A percentile compares a stretch with the other conserved stretches of the same genome.
Conservation (phyloP, 2,797 vertebrate genomes). For the Eospalax fontanierii region DNA sequence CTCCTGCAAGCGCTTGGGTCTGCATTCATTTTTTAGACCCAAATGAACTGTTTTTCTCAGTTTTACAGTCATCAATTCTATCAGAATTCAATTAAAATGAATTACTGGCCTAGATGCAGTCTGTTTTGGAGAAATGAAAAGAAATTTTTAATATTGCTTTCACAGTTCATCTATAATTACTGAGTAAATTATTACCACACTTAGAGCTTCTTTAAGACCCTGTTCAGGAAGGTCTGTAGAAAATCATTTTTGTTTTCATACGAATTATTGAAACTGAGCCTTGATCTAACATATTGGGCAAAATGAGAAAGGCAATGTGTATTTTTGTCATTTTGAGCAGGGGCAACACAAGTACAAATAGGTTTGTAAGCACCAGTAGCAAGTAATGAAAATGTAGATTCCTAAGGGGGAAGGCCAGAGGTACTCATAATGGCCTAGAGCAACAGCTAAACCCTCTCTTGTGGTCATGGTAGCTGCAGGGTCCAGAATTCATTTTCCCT, state of each 20-base stretch:
- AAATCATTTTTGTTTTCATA: constrained; percentile 59
- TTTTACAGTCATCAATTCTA: constrained; percentile 72
- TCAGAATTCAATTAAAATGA: constrained; percentile 79
- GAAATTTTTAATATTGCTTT: constrained; percentile 68
- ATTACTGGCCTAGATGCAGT: constrained; percentile 58
- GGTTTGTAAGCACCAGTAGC: constrained; percentile 57
- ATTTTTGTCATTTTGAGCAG: constrained; percentile 17
- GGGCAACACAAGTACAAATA: constrained; percentile 67
- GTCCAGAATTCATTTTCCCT: constrained; percentile 63
- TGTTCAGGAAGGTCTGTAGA: neutral
- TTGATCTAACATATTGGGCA: constrained; percentile 39
- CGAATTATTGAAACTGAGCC: constrained; percentile 27
- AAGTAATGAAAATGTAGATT: constrained; percentile 62
- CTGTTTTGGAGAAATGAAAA: constrained; percentile 72
- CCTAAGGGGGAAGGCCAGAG: constrained; percentile 13
- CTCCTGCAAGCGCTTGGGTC: neutral
- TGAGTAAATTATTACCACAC: constrained; percentile 31
- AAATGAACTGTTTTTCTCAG: constrained; percentile 53
- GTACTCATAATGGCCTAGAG: constrained; percentile 19
- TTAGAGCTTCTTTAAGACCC: constrained; percentile 54
- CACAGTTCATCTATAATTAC: constrained; percentile 69
- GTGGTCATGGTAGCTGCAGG: constrained; percentile 39
- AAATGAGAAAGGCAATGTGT: constrained; percentile 56
- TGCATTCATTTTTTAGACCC: constrained; percentile 43
- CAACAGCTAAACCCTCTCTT: constrained; percentile 41